Conservation (phyloP, 92 coral and sea anemone genomes). For the Epizoanthus scotinus region DNA sequence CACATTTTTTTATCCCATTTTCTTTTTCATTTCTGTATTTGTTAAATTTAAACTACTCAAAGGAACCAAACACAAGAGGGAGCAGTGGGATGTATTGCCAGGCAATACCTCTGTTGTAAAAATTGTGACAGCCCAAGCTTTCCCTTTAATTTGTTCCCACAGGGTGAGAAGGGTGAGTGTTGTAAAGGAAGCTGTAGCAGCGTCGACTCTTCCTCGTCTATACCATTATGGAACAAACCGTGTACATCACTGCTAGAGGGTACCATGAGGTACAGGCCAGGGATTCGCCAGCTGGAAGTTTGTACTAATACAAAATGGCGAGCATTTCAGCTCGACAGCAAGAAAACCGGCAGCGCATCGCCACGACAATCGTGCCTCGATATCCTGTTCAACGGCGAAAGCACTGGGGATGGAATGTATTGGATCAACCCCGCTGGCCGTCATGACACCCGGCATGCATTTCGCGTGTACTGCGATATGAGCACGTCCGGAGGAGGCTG, state of each 20-base stretch:
- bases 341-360: constrained; percentile 1
- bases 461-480: constrained; percentile 62
- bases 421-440: constrained; percentile 57
- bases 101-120: no score
- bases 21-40: no score
- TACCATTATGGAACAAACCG: constrained; percentile 30
- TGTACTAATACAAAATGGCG: constrained; percentile 41
- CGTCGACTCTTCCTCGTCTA: constrained; percentile 2
- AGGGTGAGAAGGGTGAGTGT: constrained; percentile 85
- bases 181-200: constrained; percentile 47
- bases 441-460: constrained; percentile 42
- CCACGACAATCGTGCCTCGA: constrained; percentile 52
- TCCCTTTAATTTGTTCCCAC: background rate
- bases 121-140: no score
- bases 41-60: no score
- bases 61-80: no score
- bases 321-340: constrained; percentile 23
- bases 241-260: constrained; percentile 50
- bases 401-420: constrained; percentile 54
- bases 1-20: no score
- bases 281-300: constrained; percentile 43
- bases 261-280: constrained; percentile 47
- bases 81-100: no score
- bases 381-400: constrained; percentile 49
- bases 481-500: constrained; percentile 62